Evolutionary conservation across 1,140 invertebrate genomes (phyloP).

Genomic region (Cheumatopsyche charites): DNA sequence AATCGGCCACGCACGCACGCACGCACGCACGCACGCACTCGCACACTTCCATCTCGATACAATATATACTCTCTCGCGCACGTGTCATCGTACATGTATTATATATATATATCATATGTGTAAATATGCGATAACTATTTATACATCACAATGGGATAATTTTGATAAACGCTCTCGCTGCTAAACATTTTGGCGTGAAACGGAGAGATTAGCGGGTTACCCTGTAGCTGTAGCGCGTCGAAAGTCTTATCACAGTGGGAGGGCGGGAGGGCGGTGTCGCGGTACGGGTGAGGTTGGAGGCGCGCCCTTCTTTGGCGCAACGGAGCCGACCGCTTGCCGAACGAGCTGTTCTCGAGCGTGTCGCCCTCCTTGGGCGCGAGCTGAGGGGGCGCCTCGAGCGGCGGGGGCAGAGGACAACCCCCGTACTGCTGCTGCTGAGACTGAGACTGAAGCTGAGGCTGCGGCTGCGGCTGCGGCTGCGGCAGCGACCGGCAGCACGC

Average conservation of each 20-base stretch:
- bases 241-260: conserved; percentile 50
- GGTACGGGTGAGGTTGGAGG: conserved; percentile 40
- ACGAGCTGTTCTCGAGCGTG: conserved; percentile 42
- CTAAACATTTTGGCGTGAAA: conserved; percentile 48
- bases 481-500: background rate
- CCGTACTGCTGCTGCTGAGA: background rate
- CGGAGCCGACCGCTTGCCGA: conserved; percentile 37
- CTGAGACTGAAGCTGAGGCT: too few species aligned
- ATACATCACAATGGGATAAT: conserved; percentile 49
- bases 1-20: conserved; percentile 5
- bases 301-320: conserved; percentile 18
- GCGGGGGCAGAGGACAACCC: conserved; percentile 17
- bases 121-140: conserved; percentile 38
- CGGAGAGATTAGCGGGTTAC: conserved; percentile 48
- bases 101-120: conserved; percentile 14
- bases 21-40: conserved; percentile 1
- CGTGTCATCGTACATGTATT: background rate
- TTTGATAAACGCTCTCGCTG: conserved; percentile 46
- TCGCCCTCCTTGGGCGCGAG: conserved; percentile 45
- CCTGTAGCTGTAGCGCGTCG: conserved; percentile 48
- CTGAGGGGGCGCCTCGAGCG: background rate
- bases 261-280: conserved; percentile 31
- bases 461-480: conserved; percentile 1
- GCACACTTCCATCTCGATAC: background rate
- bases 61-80: background rate